A percentile compares a stretch with the other conserved stretches of the same genome.
phyloP scores from a whole-genome alignment of 2,113 vertebrate species.

The Dendropsophus ebraccatus region DNA sequence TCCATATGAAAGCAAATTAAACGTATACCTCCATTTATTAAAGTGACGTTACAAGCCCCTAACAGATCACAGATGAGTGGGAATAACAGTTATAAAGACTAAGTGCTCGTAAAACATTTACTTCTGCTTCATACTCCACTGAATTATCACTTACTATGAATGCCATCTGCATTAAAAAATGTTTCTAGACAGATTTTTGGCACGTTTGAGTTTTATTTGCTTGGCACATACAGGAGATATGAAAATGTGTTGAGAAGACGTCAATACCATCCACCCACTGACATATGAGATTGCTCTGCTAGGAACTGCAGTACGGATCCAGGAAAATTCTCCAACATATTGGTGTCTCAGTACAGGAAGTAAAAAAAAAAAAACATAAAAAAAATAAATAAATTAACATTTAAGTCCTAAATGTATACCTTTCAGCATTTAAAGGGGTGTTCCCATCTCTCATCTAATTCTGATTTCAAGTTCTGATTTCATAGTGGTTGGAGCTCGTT shows the following conservation, averaged over 20 bases:
- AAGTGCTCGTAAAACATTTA: slow-evolving; percentile 30
- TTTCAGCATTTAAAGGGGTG: too few relatives aligned
- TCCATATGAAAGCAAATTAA: not conserved
- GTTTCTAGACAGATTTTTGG: slow-evolving; percentile 21
- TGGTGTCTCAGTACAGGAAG: not conserved
- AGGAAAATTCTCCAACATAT: slow-evolving; percentile 12
- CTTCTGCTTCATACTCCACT: not conserved
- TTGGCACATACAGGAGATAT: slow-evolving; percentile 8
- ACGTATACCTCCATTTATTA: not conserved
- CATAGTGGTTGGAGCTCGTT: too few relatives aligned
- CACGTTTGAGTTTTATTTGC: slow-evolving; percentile 16
- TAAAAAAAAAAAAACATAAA: too few relatives aligned
- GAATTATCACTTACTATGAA: not conserved
- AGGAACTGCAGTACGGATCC: not conserved
- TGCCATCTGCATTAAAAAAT: slow-evolving; percentile 26
- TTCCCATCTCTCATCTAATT: too few relatives aligned
- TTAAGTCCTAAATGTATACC: not conserved
- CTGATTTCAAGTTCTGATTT: too few relatives aligned
- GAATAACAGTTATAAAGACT: not conserved
- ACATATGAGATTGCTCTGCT: slow-evolving; percentile 16
- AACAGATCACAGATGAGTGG: not conserved
- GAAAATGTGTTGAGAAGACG: slow-evolving; percentile 23
- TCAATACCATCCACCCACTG: slow-evolving; percentile 30
- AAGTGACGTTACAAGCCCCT: not conserved
- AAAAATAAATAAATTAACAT: too few relatives aligned